Evolutionary conservation across 2,113 vertebrate genomes (phyloP), one percentile per base, ranked within the genome.

Genomic region (Aphelocoma coerulescens): DNA sequence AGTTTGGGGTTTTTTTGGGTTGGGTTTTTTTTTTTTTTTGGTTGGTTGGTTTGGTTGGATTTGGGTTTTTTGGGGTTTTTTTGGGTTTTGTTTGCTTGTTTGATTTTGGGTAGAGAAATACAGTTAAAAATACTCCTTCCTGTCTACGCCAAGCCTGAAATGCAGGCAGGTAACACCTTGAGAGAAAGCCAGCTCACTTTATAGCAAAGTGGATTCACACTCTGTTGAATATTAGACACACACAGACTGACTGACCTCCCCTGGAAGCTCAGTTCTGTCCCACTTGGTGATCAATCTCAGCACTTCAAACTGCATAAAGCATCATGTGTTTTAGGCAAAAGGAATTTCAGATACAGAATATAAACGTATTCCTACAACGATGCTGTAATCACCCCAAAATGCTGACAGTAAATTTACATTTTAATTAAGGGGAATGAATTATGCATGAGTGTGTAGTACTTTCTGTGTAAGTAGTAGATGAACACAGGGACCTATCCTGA

Each of bases 351-450:
- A 57, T 65, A 68, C 52, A 94, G 84, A 95, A 92, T 73, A 78
- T 35, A 69, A 85, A 71, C 15, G 16, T 39, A 27, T 86, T 95
- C 78, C 66, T 91, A 62, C 74, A 78, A 71, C 14, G 26, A 57
- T 30, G 74, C n/a, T 95, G 94, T 93, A 94, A 96, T 95, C 87
- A 83, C 77, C 46, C 19, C 14, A 91, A 95, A 92, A 95, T 43
- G 37, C 71, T 91, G 92, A 76, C 27, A 20, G 85, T 44, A 57
- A 69, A 89, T 96, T 91, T 94, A 95, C 83, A 94, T 96, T 96
- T 96, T 96, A 92, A 97, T 95, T 95, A 88, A 95, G 80, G 87
- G 72, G 30, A 79, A 97, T 91, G 88, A 97, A 95, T 96, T 93
- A 94, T 89, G 46, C 65, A 88, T 92, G 92, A 92, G 7, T 52